phyloP scores from a whole-genome alignment of 2,888 invertebrate species.

The Andrena fulva region DNA sequence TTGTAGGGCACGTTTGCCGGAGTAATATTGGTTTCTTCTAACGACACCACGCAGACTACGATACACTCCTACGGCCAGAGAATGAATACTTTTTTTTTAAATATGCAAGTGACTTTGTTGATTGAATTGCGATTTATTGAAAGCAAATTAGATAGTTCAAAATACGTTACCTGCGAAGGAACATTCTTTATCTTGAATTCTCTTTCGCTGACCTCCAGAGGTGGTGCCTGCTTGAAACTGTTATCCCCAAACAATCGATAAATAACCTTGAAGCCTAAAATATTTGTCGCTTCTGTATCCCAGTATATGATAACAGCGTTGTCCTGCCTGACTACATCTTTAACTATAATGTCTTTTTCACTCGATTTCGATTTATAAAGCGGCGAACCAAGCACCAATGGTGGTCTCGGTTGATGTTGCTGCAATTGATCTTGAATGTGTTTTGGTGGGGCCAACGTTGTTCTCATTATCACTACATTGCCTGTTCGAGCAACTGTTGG shows the following conservation, averaged over 20 bases:
- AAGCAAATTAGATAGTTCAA: too few species aligned
- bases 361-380: slow-evolving; percentile 88
- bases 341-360: slow-evolving; percentile 93
- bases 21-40: slow-evolving; percentile 95
- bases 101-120: too few species aligned
- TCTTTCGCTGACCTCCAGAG: slow-evolving; percentile 94
- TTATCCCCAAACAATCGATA: slow-evolving; percentile 96
- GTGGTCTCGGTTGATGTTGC: slow-evolving; percentile 88
- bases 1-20: slow-evolving; percentile 94
- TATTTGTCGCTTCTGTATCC: slow-evolving; percentile 95
- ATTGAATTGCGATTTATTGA: too few species aligned
- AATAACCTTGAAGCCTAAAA: slow-evolving; percentile 95
- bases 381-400: slow-evolving; percentile 90
- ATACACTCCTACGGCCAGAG: slow-evolving; percentile 91
- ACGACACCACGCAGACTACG: slow-evolving; percentile 95
- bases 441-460: slow-evolving; percentile 76
- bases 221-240: slow-evolving; percentile 95
- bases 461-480: slow-evolving; percentile 81
- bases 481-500: slow-evolving; percentile 78
- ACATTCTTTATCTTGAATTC: slow-evolving; percentile 97
- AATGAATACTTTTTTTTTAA: neutral
- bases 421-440: slow-evolving; percentile 70
- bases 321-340: slow-evolving; percentile 94
- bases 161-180: slow-evolving; percentile 90
- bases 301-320: slow-evolving; percentile 96